phyloP scores from a whole-genome alignment of 2,113 vertebrate species.

The Ciconia stormi region DNA sequence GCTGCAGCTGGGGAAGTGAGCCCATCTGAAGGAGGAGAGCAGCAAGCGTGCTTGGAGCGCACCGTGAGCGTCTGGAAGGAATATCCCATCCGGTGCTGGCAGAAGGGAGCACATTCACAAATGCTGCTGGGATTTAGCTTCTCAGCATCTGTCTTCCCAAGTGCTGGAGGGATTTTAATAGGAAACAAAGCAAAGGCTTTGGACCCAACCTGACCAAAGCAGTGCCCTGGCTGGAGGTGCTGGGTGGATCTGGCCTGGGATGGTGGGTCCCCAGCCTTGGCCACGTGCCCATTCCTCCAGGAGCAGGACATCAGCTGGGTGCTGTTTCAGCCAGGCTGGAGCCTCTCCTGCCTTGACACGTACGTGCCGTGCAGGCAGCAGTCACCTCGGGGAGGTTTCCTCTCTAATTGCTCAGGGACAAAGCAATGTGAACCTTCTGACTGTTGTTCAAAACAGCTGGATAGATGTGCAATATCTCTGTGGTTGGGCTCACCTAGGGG shows the following conservation, averaged over 20 bases:
- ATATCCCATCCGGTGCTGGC: slow-evolving; percentile 52
- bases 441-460: neutral
- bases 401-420: rapidly evolving
- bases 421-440: rapidly evolving
- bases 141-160: slow-evolving; percentile 40
- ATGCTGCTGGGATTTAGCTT: slow-evolving; percentile 45
- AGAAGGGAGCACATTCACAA: slow-evolving; percentile 14
- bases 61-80: neutral
- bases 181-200: neutral
- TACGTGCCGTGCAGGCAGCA: rapidly evolving
- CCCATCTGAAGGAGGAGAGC: neutral
- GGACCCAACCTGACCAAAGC: neutral
- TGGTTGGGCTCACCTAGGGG: neutral
- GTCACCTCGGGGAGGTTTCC: neutral
- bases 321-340: neutral
- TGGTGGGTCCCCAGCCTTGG: neutral
- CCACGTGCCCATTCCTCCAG: rapidly evolving
- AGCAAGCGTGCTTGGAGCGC: neutral
- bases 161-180: neutral
- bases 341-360: neutral
- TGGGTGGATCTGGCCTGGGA: rapidly evolving
- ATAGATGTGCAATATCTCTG: neutral
- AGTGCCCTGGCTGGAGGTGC: neutral
- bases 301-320: neutral
- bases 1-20: neutral